Conservation (phyloP, 2,888 invertebrate genomes). For the Atethmia centrago region DNA sequence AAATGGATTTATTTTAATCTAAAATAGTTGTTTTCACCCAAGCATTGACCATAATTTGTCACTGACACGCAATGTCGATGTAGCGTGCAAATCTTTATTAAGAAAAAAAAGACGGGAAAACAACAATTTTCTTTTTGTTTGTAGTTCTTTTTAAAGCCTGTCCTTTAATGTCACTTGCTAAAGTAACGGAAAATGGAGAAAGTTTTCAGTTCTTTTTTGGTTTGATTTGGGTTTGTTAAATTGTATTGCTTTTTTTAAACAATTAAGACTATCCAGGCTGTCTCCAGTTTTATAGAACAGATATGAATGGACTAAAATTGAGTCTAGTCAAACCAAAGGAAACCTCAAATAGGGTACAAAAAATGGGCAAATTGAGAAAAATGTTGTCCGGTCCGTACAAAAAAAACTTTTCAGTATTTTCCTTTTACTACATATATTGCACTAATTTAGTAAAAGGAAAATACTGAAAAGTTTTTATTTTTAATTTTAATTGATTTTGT, state of each 20-base stretch:
- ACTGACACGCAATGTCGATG: neutral
- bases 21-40: neutral
- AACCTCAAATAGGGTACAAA: neutral
- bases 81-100: neutral
- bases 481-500: neutral
- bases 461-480: neutral
- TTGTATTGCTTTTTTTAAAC: neutral
- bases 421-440: too few relatives aligned
- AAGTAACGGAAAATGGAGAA: neutral
- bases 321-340: neutral
- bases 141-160: neutral
- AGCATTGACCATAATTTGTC: neutral
- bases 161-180: neutral
- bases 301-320: neutral
- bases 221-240: neutral
- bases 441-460: slow-evolving; percentile 3
- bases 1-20: neutral
- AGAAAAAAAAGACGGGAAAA: neutral
- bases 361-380: neutral
- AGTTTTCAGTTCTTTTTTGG: neutral
- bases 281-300: neutral
- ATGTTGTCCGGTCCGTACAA: neutral
- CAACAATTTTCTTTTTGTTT: neutral
- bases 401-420: too few relatives aligned
- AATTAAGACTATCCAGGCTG: neutral